Evolutionary conservation across 2,797 vertebrate genomes (phyloP), one percentile per base, ranked within the genome.

Genomic region (Telmatherina bonti): DNA sequence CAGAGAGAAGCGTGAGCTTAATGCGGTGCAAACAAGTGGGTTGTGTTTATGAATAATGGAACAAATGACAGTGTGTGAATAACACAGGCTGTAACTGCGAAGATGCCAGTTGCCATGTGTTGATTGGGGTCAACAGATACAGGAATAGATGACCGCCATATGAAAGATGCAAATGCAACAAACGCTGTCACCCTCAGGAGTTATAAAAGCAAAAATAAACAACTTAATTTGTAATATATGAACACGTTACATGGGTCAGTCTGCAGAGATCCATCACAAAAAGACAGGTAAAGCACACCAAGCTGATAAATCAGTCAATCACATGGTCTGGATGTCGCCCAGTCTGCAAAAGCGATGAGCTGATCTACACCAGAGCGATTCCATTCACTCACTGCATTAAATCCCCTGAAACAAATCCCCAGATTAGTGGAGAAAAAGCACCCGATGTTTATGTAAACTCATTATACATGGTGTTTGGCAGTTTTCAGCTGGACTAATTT

Each of bases 401-500:
- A 92, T 88, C 87, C 90, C 76, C 74, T 91, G 84, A 93, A 93
- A 90, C 74, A 81, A 76, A 88, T 74, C 81, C 67, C 67, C 76
- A 80, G 87, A 93, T 91, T 92, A 91, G 80, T 36, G 56, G 47
- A 65, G 62, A 60, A 62, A 68, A 68, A 86, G 72, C 70, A 62
- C 63, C 65, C 47, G 62, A 60, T 35, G 75, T 91, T 20, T 90
- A 85, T 61, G 72, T 76, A 89, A 89, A 69, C 61, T 26, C 36
- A 24, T 61, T 7, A 43, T 65, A 67, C 33, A 10, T 18, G 60
- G n/a, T 36, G 49, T 72, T n/a, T 36, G 64, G 35, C 30, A 53
- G 64, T 60, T 60, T 75, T 51, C 12, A 45, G 18, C 5, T 16
- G 2, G 24, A 52, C 47, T 30, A 8, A 18, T 59, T 58, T 66